Percentiles rank a stretch among this genome's conserved stretches.
Conservation (phyloP, 2,113 vertebrate species). For the Boleophthalmus pectinirostris region DNA sequence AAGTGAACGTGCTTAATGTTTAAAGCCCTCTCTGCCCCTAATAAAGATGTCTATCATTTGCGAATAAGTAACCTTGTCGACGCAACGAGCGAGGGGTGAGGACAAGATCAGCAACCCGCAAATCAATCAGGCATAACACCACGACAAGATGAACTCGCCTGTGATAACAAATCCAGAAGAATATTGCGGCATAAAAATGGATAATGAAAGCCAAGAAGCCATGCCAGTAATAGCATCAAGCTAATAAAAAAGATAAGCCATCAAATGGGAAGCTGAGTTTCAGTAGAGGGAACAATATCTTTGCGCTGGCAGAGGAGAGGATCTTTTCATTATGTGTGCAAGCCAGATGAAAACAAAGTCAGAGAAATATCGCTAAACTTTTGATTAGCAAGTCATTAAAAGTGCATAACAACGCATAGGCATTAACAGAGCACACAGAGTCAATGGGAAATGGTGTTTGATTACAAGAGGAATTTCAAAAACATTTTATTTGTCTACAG, state of each 20-base stretch:
- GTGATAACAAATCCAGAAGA: conserved; percentile 65
- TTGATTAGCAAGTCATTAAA: conserved; percentile 55
- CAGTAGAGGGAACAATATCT: conserved; percentile 69
- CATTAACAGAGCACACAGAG: not conserved
- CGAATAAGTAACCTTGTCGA: conserved; percentile 69
- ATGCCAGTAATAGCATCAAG: conserved; percentile 70
- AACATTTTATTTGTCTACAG: not conserved
- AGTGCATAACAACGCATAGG: conserved; percentile 38
- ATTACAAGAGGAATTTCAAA: conserved; percentile 4
- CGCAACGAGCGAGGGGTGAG: conserved; percentile 39
- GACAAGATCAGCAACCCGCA: conserved; percentile 53
- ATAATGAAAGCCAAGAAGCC: conserved; percentile 72
- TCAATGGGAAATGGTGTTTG: not conserved
- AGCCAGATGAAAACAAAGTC: conserved; percentile 44
- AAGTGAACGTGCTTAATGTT: conserved; percentile 63
- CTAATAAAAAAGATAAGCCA: conserved; percentile 80
- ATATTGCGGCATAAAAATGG: conserved; percentile 68
- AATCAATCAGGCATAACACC: conserved; percentile 75
- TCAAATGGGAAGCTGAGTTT: conserved; percentile 69
- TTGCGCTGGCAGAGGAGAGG: conserved; percentile 26
- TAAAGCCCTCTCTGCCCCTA: conserved; percentile 56
- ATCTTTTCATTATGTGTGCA: conserved; percentile 40
- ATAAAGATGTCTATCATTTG: conserved; percentile 76
- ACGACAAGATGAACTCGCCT: conserved; percentile 56
- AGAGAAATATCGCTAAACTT: conserved; percentile 52